phyloP scores from a whole-genome alignment of 2,113 vertebrate genomes.

The Caloenas nicobarica region DNA sequence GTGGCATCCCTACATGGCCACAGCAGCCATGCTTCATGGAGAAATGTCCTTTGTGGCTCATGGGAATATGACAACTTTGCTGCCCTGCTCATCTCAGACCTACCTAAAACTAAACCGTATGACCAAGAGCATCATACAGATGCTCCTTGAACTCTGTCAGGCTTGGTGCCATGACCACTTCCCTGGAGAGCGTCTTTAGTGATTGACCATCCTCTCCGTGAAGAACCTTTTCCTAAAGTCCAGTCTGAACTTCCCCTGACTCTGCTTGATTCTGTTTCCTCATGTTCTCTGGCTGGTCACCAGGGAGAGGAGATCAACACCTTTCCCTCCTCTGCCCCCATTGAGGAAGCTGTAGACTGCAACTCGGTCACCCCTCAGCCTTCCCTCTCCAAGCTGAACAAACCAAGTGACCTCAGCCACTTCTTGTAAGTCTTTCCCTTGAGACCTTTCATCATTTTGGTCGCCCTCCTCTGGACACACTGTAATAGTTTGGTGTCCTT shows the following conservation, averaged over 20 bases:
- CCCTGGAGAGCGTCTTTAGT: neutral
- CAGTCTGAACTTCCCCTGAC: no score
- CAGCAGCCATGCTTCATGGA: neutral
- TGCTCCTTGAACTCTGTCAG: neutral
- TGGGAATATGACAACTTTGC: neutral
- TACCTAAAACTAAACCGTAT: neutral
- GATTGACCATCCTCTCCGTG: accelerated
- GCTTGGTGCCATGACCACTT: neutral
- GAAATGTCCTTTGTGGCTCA: neutral
- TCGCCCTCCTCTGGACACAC: neutral
- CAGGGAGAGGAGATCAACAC: neutral
- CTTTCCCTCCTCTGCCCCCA: neutral
- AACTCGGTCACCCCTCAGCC: neutral
- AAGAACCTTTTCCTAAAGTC: neutral
- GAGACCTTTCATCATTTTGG: neutral
- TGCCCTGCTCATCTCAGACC: neutral
- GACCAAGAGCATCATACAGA: neutral
- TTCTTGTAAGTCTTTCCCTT: neutral
- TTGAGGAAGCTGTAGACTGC: neutral
- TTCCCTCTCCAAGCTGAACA: no score
- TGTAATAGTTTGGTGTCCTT: neutral
- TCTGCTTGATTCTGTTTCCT: neutral
- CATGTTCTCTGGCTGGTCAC: accelerated
- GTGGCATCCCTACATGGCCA: neutral
- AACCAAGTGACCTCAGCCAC: no score